A percentile compares a stretch with the other conserved stretches of the same genome.
Evolutionary conservation across 2,113 vertebrate genomes (phyloP).

Genomic region (Bambusicola thoracicus): DNA sequence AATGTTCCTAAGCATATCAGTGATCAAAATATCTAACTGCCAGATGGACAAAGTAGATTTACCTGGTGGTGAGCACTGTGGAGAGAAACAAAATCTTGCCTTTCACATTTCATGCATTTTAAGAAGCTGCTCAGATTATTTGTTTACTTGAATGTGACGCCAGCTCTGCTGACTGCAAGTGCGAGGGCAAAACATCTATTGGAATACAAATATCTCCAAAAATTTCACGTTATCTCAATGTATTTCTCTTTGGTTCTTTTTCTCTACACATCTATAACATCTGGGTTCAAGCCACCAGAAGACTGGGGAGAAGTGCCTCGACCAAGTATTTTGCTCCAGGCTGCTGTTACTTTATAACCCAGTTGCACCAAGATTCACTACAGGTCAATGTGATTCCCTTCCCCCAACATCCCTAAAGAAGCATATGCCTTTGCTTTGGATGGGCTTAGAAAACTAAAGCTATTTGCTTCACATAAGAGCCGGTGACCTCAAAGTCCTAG

Average conservation of each 20-base stretch:
- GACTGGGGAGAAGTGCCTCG: background rate
- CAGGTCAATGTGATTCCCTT: background rate
- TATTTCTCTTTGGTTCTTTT: background rate
- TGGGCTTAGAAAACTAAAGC: background rate
- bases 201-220: slow-evolving; percentile 4
- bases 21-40: background rate
- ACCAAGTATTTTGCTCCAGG: background rate
- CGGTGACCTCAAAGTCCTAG: background rate
- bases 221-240: background rate
- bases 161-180: background rate
- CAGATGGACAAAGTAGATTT: background rate
- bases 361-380: background rate
- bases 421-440: background rate
- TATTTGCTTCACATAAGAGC: background rate
- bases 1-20: background rate
- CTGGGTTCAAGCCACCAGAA: background rate
- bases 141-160: background rate
- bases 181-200: background rate
- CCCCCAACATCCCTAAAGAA: background rate
- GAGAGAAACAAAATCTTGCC: background rate
- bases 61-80: background rate
- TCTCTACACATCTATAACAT: background rate
- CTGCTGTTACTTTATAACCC: background rate
- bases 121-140: slow-evolving; percentile 13
- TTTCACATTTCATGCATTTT: background rate